These are phyloP conservation scores for Phaedon cochleariae DNA, from an alignment of 2,888 invertebrate species.

Conservation along the genomic window DNA sequence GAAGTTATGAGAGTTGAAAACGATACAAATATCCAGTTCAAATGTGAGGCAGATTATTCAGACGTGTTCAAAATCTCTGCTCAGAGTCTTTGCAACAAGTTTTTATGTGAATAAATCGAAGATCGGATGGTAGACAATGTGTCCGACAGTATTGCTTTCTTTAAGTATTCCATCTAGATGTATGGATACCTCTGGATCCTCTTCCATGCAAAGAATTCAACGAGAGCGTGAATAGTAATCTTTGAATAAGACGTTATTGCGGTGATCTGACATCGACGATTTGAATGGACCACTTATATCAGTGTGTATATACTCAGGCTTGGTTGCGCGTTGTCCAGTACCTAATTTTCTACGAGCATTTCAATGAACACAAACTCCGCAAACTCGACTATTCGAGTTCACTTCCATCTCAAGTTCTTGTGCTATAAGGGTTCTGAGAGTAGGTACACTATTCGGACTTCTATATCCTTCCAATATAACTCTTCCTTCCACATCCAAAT, in stretches of 20 bases:
- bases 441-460: not conserved
- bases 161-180: too few species aligned
- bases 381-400: conserved; percentile 4
- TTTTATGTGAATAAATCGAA: too few species aligned
- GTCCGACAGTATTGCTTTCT: too few species aligned
- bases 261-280: not conserved
- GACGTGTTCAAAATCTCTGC: too few species aligned
- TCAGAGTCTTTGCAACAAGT: too few species aligned
- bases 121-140: too few species aligned
- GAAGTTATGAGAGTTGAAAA: too few species aligned
- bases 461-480: not conserved
- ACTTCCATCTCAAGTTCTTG: conserved; percentile 13
- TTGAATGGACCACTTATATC: too few species aligned
- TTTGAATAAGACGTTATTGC: not conserved
- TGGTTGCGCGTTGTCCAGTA: too few species aligned
- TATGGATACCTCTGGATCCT: too few species aligned
- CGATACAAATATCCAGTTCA: too few species aligned
- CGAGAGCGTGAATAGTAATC: not conserved
- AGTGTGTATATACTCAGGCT: not conserved
- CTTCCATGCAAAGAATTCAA: not conserved
- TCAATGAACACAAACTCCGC: conserved; percentile 2
- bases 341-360: conserved; percentile 1
- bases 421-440: conserved; percentile 1
- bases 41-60: too few species aligned
- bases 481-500: not conserved